Evolutionary conservation across 2,797 vertebrate species (phyloP).

Genomic region (Peromyscus aztecus): DNA sequence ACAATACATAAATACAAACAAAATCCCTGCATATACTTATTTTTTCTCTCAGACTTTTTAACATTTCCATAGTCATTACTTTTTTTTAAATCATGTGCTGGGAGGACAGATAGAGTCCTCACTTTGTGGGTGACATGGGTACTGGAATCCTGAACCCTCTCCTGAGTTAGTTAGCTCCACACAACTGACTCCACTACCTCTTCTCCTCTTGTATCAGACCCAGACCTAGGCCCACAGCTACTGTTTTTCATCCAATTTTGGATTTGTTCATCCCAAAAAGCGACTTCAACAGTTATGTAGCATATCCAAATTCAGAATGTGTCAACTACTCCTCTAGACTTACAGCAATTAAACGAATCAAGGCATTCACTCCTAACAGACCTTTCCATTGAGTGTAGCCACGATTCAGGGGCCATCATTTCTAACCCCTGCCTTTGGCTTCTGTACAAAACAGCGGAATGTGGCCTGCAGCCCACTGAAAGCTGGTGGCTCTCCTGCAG

Average conservation of each 20-base stretch:
- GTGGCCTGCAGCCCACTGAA: neutral
- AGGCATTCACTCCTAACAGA: neutral
- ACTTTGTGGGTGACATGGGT: neutral
- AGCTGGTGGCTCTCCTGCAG: neutral
- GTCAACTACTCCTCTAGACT: neutral
- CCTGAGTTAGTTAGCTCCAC: neutral
- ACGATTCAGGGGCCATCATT: neutral
- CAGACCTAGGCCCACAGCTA: neutral
- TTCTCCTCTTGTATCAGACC: neutral
- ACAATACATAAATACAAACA: neutral
- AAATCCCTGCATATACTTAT: neutral
- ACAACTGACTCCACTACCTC: neutral
- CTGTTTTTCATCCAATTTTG: neutral
- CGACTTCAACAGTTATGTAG: neutral
- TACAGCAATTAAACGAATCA: conserved; percentile 5
- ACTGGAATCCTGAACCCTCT: neutral
- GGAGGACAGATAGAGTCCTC: neutral
- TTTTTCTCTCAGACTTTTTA: conserved; percentile 4
- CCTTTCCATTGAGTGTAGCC: neutral
- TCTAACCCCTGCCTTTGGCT: neutral
- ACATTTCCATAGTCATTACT: neutral
- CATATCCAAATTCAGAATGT: neutral
- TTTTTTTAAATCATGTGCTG: neutral
- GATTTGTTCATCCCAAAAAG: neutral
- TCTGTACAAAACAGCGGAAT: neutral